Evolutionary conservation across 2,797 vertebrate species (phyloP).

Genomic region (Phoebastria nigripes): DNA sequence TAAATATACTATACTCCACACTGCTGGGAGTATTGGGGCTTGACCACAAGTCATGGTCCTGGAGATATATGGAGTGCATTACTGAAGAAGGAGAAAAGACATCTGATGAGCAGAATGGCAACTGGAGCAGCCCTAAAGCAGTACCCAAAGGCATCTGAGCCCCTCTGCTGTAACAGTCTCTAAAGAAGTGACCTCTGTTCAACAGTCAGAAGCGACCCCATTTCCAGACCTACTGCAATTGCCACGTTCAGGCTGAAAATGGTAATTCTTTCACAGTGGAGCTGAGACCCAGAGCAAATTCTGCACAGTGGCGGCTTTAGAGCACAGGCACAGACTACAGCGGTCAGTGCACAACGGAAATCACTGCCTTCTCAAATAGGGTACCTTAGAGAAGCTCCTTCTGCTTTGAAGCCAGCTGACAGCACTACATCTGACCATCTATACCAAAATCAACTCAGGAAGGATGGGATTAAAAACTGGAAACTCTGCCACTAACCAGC

Average conservation of each 20-base stretch:
- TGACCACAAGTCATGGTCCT: not conserved
- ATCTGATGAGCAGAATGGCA: not conserved
- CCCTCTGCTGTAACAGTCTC: not conserved
- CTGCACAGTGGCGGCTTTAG: not conserved
- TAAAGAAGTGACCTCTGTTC: not conserved
- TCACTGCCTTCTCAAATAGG: not conserved
- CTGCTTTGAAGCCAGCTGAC: not conserved
- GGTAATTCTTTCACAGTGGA: not conserved
- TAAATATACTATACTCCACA: not conserved
- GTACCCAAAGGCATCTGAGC: not conserved
- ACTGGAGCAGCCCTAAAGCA: not conserved
- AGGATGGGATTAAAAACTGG: not conserved
- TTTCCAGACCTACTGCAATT: not conserved
- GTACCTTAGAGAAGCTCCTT: not conserved
- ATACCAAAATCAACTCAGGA: not conserved
- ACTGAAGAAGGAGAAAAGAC: not conserved
- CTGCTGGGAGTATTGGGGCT: fast-evolving
- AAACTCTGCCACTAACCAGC: not conserved
- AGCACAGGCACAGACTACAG: not conserved
- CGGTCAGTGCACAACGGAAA: not conserved
- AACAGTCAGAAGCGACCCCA: not conserved
- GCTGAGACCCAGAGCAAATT: not conserved
- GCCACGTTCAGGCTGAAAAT: not conserved
- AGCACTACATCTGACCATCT: not conserved
- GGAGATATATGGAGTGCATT: not conserved